These are phyloP conservation scores for Luperina nickerlii DNA, from an alignment of 2,888 invertebrate species.

Conservation along the genomic window DNA sequence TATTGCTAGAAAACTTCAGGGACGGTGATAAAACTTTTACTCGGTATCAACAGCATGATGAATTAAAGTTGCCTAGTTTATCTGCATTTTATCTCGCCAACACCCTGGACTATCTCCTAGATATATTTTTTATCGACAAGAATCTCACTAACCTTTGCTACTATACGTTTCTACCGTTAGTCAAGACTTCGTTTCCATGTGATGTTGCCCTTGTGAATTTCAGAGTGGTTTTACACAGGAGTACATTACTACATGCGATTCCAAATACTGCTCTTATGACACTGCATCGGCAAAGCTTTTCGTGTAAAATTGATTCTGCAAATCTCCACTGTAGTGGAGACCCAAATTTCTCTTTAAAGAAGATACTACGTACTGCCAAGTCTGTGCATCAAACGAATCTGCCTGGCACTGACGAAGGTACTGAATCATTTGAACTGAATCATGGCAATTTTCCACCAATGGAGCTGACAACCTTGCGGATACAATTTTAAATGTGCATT, in stretches of 20 bases:
- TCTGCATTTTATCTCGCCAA: slow-evolving; percentile 77
- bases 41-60: slow-evolving; percentile 40
- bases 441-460: slow-evolving; percentile 79
- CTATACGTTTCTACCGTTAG: slow-evolving; percentile 80
- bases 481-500: slow-evolving; percentile 72
- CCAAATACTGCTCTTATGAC: slow-evolving; percentile 78
- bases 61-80: slow-evolving; percentile 78
- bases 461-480: slow-evolving; percentile 80
- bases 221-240: slow-evolving; percentile 73
- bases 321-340: slow-evolving; percentile 76
- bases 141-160: slow-evolving; percentile 73
- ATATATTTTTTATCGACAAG: slow-evolving; percentile 79
- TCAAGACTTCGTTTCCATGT: slow-evolving; percentile 83
- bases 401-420: slow-evolving; percentile 80
- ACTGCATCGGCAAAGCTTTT: slow-evolving; percentile 79
- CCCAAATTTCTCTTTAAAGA: slow-evolving; percentile 74
- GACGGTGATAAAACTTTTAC: slow-evolving; percentile 40
- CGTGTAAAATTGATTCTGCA: slow-evolving; percentile 74
- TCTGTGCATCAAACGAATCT: slow-evolving; percentile 81
- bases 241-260: slow-evolving; percentile 57
- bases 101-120: slow-evolving; percentile 75
- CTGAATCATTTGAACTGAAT: slow-evolving; percentile 70
- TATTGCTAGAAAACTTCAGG: slow-evolving; percentile 82
- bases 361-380: slow-evolving; percentile 77
- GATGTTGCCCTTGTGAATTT: slow-evolving; percentile 82